Conservation (phyloP, 2,888 invertebrate genomes). For the Tinea semifulvella region DNA sequence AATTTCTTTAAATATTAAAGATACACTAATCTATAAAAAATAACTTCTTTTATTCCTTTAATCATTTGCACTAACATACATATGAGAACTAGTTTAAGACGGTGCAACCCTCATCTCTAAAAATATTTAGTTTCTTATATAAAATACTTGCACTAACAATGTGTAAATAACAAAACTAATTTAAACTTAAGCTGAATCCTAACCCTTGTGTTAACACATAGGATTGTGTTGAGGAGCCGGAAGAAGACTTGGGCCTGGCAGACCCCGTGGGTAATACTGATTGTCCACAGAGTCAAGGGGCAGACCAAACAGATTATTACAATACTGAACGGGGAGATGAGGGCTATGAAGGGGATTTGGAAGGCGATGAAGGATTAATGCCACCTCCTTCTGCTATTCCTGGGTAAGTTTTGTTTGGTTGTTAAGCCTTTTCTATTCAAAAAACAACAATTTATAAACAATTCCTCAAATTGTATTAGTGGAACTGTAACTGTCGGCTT, state of each 20-base stretch:
- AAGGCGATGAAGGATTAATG: constrained; percentile 81
- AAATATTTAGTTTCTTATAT: no score
- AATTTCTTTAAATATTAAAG: no score
- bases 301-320: constrained; percentile 19
- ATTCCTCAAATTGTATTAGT: no score
- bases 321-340: constrained; percentile 60
- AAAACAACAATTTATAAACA: no score
- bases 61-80: no score
- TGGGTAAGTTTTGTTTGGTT: constrained; percentile 24
- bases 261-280: constrained; percentile 28
- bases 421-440: constrained; percentile 10
- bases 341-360: constrained; percentile 68
- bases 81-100: no score
- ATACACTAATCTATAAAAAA: no score
- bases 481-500: no score
- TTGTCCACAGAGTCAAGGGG: constrained; percentile 46
- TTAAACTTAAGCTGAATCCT: constrained; percentile 12
- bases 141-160: no score
- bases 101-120: no score
- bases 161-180: constrained; percentile 5
- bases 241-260: no score
- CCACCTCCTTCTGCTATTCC: constrained; percentile 80
- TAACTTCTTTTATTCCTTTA: no score
- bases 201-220: constrained; percentile 39
- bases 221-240: constrained; percentile 30